These are phyloP conservation scores for Perca fluviatilis DNA, from an alignment of 2,113 vertebrate genomes.

Conservation along the genomic window DNA sequence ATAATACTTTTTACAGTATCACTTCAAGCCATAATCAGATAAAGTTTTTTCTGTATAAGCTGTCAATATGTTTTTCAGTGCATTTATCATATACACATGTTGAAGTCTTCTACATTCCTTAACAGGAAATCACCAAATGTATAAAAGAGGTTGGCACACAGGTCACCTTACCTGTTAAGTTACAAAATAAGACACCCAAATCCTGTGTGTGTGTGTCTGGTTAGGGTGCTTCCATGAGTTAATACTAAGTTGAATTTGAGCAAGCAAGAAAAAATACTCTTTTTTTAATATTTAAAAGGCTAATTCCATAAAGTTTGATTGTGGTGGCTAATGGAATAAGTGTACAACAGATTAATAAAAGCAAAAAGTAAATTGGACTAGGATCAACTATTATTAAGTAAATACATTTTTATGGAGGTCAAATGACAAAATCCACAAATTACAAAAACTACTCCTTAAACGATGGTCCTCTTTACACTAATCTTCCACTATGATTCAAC, in stretches of 20 bases:
- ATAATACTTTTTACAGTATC: slow-evolving; percentile 29
- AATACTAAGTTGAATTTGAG: neutral
- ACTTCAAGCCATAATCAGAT: slow-evolving; percentile 28
- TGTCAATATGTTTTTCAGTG: slow-evolving; percentile 2
- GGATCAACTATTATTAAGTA: neutral
- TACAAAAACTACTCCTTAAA: neutral
- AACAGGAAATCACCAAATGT: neutral
- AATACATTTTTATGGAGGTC: neutral
- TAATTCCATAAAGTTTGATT: neutral
- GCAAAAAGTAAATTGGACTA: neutral
- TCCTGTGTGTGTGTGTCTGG: neutral
- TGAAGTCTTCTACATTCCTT: neutral
- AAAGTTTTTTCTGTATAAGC: neutral
- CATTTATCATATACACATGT: neutral
- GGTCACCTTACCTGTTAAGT: neutral
- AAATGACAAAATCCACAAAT: neutral
- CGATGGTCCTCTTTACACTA: neutral
- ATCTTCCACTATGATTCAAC: neutral
- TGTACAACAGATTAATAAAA: neutral
- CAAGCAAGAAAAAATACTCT: neutral
- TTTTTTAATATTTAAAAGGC: slow-evolving; percentile 3
- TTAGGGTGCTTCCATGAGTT: neutral
- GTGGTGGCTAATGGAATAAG: neutral
- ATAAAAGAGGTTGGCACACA: neutral
- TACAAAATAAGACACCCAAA: neutral